Evolutionary conservation across 2,113 vertebrate genomes (phyloP), one percentile per base, ranked within the genome.

Genomic region (Hippolais icterina): DNA sequence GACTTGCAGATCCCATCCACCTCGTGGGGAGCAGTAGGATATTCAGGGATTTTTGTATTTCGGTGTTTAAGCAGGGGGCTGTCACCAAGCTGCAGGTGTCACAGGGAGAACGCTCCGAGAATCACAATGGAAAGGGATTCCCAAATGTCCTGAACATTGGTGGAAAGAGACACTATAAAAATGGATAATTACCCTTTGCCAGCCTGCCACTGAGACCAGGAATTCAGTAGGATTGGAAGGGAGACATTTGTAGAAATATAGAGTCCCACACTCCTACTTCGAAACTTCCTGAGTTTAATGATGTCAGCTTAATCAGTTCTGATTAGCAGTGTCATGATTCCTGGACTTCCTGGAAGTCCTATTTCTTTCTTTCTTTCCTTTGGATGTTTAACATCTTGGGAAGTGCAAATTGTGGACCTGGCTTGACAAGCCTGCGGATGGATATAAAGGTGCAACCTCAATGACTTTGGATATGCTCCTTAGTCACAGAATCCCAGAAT

Each of bases 61-160:
- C 8, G 1, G 15, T 37, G 50, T 54, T 79, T 18, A 15, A 65
- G 31, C 37, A 52, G 75, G 59, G 21, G 13, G 24, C 33, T 44
- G 37, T 19, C 69, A 41, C 28, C 3, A 15, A 37, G 60, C 94
- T 64, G 29, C 8, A 25, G 74, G 61, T 52, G 93, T 44, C 83
- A 57, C 44, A 5, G 66, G 41, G 68, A 3, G 8, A 84, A 64
- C 2, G 0, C 31, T 69, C 52, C 1, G 1, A 42, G 84, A 69
- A 83, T 82, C n/a, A 33, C 66, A 37, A 88, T 76, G 85, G 70
- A 35, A 64, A 76, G 2, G 47, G 74, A 85, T 88, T 93, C 93
- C 86, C 83, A 76, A 64, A 80, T 1, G 82, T n/a, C 5, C 83
- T 33, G 85, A 74, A 9, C 21, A 1, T 1, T 0, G 0, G 20